Base-by-base conservation (phyloP, 2,113 vertebrate genomes). In the Artemisiospiza belli region DNA sequence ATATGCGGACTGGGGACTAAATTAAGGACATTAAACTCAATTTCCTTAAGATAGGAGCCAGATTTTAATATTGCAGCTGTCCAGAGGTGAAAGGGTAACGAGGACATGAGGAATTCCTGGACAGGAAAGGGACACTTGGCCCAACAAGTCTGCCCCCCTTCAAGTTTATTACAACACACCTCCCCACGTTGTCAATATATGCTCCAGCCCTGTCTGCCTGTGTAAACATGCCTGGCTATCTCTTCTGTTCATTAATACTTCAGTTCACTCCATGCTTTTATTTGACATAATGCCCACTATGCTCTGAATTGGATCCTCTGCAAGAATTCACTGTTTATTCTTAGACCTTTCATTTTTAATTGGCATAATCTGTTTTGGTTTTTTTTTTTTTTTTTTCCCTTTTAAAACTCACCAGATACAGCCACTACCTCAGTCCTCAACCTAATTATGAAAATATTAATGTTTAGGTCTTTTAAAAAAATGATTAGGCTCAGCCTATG, bases 201-300 rank as follows among this genome's bases (percentile, higher is more conserved):
- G 93, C 97, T 97, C 77, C 90, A 95, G 95, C 91, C 95, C 89
- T 90, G 92, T 92, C 96, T 96, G 95, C 93, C 95, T 97, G 72
- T 95, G 94, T 98, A 98, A 98, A 98, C 96, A 97, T 94, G 96
- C 95, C 96, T 90, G 91, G 92, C 85, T 97, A 96, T 97, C 95
- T 98, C 91, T 94, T 96, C 93, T 96, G 79, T 68, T 96, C 84
- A 77, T 96, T 96, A 97, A 97, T 89, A 93, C 91, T 96, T 93
- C 5, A 31, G 79, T 97, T 97, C 97, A 95, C 72, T 93, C 58
- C 1, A 21, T 95, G 95, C 80, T 76, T 97, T 97, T 92, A 95
- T 94, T 93, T 93, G 91, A 94, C 92, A 70, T 90, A 83, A 91
- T 95, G 66, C 70, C 80, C 67, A 47, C 93, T 70, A 79, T 0